phyloP scores from a whole-genome alignment of 2,888 invertebrate species.

The Dynastes maya region DNA sequence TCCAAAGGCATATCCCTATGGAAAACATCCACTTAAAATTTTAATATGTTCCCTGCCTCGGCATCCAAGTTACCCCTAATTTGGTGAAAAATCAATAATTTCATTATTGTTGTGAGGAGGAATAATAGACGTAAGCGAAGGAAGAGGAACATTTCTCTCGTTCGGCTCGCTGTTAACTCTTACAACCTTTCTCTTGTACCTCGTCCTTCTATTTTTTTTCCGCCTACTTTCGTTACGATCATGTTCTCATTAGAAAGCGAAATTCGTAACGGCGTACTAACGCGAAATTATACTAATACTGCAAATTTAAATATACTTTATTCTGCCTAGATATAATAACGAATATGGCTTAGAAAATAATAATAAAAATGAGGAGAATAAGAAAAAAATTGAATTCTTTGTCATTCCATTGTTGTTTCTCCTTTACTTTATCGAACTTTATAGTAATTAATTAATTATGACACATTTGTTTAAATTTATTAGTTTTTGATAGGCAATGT shows the following conservation, averaged over 20 bases:
- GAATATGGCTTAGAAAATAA: no score
- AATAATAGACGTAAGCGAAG: constrained; percentile 37
- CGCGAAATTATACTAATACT: constrained; percentile 7
- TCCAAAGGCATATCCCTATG: constrained; percentile 53
- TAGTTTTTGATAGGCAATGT: no score
- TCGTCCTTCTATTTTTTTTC: constrained; percentile 29
- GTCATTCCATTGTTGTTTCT: no score
- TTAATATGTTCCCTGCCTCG: constrained; percentile 62
- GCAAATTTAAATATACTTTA: not conserved
- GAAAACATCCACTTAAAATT: constrained; percentile 64
- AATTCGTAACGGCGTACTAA: not conserved
- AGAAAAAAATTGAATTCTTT: no score
- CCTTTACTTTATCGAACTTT: no score
- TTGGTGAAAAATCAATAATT: constrained; percentile 64
- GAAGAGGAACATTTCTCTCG: constrained; percentile 44
- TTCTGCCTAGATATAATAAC: not conserved
- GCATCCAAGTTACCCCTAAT: constrained; percentile 63
- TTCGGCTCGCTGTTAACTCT: constrained; percentile 51
- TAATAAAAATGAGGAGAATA: no score
- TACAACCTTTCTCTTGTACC: constrained; percentile 43
- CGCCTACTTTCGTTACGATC: constrained; percentile 15
- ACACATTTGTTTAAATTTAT: no score
- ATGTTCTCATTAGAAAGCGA: constrained; percentile 24
- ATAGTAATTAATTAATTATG: no score
- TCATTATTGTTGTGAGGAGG: constrained; percentile 61